Base-by-base conservation (phyloP, 2,888 invertebrate species). In the Bombylius discolor region DNA sequence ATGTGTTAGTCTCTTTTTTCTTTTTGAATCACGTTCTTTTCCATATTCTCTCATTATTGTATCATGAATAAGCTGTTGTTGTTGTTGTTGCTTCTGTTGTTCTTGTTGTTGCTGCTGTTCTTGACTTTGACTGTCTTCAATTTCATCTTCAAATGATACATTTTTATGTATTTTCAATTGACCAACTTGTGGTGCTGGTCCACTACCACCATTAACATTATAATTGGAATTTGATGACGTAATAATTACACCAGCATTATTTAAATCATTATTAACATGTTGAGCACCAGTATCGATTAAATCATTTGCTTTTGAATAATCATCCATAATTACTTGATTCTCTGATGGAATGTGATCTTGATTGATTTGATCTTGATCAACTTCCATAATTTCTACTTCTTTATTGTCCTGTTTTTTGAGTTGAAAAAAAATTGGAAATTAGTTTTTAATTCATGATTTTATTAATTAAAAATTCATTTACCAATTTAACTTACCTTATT, bases 131-230 rank as follows among this genome's bases (percentile, higher is more conserved):
- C 34, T 44, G 39, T 33, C 50, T 39, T 60, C 61, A 44, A 53
- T 52, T 39, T 58, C 58, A 45, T 61, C 57, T 47, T 63, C 61
- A 39, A 63, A 60, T 13, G 62, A 61, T 6, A 63, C 61, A 59
- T 61, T 63, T 54, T 63, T 62, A 32, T 53, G 45, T 34, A 52
- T 51, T 56, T 59, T 58, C 42, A 49, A 47, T n/a, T 34, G 39
- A 47, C 34, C 34, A 36, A 1, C 34, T n/a, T 39, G 48, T 32
- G 53, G 12, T 12, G 13, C 46, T 14, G 54, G 47, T 46, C 48
- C 36, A 12, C 11, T 47, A 36, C 36, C 11, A 11, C 7, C 8
- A 42, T 4, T 11, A 42, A 8, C 11, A 11, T 11, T 8, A 42
- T 1, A 11, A 42, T 11, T 42, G 7, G 11, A 11, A 11, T 8